These are phyloP conservation scores for Urophycis tenuis DNA, from an alignment of 2,797 vertebrate genomes.

Conservation along the genomic window DNA sequence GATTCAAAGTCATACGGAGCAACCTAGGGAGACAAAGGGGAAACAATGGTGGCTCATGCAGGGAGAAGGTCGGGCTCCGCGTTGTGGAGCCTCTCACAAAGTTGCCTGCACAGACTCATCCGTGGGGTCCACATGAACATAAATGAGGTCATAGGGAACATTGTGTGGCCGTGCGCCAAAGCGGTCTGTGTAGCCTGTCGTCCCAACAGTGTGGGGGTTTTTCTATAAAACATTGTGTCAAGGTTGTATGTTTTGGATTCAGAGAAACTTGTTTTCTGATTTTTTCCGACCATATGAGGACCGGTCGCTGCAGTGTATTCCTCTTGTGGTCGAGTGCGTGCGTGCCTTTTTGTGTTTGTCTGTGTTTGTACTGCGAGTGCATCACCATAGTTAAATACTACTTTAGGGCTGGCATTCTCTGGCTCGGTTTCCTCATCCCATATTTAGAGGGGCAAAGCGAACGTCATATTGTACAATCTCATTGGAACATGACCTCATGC, in stretches of 20 bases:
- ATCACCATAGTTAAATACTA: slow-evolving; percentile 38
- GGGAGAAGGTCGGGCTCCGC: background rate
- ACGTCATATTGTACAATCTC: slow-evolving; percentile 46
- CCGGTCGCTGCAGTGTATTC: slow-evolving; percentile 6
- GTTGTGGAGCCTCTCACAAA: background rate
- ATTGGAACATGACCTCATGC: slow-evolving; percentile 51
- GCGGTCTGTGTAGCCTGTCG: background rate
- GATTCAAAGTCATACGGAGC: slow-evolving; percentile 3
- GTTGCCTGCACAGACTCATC: background rate
- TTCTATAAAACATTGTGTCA: background rate
- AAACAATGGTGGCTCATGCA: background rate
- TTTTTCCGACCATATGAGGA: slow-evolving; percentile 41
- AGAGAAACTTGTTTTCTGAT: slow-evolving; percentile 10
- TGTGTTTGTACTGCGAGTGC: slow-evolving; percentile 27
- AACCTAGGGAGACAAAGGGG: slow-evolving; percentile 13
- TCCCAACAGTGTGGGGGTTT: background rate
- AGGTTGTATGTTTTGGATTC: background rate
- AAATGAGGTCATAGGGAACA: background rate
- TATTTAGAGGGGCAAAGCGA: slow-evolving; percentile 42
- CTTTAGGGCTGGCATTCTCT: slow-evolving; percentile 21
- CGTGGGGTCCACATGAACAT: background rate
- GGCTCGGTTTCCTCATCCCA: slow-evolving; percentile 40
- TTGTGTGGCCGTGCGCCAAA: background rate
- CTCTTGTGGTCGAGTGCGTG: background rate
- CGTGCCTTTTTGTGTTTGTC: slow-evolving; percentile 1